Percentiles rank a stretch among this genome's conserved stretches.
These are phyloP conservation scores for Albula goreensis DNA, from an alignment of 2,113 vertebrate species.

Conservation along the genomic window DNA sequence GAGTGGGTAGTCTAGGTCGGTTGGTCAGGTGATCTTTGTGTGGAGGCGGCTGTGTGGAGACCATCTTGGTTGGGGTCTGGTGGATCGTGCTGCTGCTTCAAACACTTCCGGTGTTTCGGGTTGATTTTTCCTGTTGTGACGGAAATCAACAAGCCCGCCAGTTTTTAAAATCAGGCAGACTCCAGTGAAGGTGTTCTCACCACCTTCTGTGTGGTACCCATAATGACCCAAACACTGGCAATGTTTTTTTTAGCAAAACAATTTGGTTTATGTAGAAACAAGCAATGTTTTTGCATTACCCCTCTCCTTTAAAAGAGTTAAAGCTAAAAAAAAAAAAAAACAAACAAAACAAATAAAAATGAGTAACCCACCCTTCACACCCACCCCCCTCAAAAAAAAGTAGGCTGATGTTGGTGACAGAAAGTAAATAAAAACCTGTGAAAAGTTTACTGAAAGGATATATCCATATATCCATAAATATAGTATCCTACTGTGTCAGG, in stretches of 20 bases:
- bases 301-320: conserved; percentile 79
- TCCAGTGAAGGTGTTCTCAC: conserved; percentile 15
- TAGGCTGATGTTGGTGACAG: conserved; percentile 55
- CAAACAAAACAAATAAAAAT: conserved; percentile 27
- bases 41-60: no score
- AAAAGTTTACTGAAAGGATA: conserved; percentile 56
- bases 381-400: conserved; percentile 45
- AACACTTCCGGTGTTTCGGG: background rate
- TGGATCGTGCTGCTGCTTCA: background rate
- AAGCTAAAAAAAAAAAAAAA: conserved; percentile 79
- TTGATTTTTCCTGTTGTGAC: background rate
- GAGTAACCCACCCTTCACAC: conserved; percentile 46
- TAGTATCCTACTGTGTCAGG: conserved; percentile 61
- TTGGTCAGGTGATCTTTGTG: no score
- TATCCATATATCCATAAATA: conserved; percentile 50
- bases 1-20: no score
- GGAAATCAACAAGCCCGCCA: conserved; percentile 23
- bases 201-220: conserved; percentile 25
- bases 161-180: conserved; percentile 10
- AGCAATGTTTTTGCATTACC: conserved; percentile 79
- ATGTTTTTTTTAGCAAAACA: conserved; percentile 75
- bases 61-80: background rate
- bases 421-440: conserved; percentile 50
- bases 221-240: conserved; percentile 66
- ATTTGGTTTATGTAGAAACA: conserved; percentile 90